Conservation (phyloP, 2,113 vertebrate species). For the Tupaia tana region DNA sequence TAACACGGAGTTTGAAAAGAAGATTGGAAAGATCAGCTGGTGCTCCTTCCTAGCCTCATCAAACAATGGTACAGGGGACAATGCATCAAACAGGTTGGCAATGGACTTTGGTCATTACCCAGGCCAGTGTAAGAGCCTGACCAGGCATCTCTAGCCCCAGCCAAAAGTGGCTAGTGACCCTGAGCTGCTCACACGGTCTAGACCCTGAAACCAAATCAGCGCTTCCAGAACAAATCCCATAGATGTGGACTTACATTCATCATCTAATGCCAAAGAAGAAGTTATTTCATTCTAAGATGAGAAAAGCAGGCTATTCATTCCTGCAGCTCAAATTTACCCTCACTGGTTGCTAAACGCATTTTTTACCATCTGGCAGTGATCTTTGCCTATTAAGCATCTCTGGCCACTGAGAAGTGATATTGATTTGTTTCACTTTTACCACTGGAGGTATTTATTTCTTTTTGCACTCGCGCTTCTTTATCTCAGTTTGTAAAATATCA, state of each 20-base stretch:
- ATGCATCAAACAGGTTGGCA: not conserved
- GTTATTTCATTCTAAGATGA: constrained; percentile 79
- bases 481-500: constrained; percentile 52
- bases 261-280: constrained; percentile 64
- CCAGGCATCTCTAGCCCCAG: not conserved
- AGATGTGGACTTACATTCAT: constrained; percentile 60
- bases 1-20: not conserved
- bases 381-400: constrained; percentile 86
- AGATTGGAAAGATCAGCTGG: not conserved
- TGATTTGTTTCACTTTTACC: constrained; percentile 86
- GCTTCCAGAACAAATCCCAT: constrained; percentile 35
- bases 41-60: not conserved
- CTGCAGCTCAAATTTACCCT: constrained; percentile 79
- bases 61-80: not conserved
- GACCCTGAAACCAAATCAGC: not conserved
- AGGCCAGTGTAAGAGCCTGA: not conserved
- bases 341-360: constrained; percentile 77
- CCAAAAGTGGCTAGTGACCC: not conserved
- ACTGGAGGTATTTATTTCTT: constrained; percentile 83
- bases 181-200: not conserved
- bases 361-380: constrained; percentile 85
- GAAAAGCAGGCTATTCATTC: constrained; percentile 76
- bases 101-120: not conserved
- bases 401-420: constrained; percentile 81
- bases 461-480: constrained; percentile 80